Conservation (phyloP, 2,113 vertebrate genomes). For the Alosa alosa region DNA sequence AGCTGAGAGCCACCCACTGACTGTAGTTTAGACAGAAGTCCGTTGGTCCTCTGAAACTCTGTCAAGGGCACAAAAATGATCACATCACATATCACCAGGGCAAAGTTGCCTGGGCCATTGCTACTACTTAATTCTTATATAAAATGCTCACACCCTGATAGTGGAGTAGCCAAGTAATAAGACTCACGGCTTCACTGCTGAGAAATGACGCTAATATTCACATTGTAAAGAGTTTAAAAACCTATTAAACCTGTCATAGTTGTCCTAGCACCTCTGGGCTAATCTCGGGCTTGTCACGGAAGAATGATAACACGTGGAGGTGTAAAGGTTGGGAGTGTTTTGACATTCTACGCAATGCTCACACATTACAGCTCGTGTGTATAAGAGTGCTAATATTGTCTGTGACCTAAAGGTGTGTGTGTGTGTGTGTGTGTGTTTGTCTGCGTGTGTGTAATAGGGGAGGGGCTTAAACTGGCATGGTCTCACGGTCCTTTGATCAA, state of each 20-base stretch:
- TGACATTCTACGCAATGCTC: constrained; percentile 6
- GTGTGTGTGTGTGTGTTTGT: background rate
- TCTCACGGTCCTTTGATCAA: background rate
- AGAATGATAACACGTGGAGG: constrained; percentile 15
- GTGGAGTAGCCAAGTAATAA: constrained; percentile 9
- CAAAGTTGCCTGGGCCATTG: constrained; percentile 6
- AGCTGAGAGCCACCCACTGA: background rate
- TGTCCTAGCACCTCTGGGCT: constrained; percentile 44
- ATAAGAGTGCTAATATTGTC: background rate
- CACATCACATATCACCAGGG: background rate
- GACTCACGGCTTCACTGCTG: constrained; percentile 25
- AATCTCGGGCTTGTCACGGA: constrained; percentile 19
- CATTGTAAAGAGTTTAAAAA: constrained; percentile 50
- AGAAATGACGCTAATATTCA: constrained; percentile 58
- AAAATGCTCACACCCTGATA: background rate
- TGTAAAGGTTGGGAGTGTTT: background rate
- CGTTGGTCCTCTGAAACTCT: constrained; percentile 13
- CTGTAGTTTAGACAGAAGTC: background rate
- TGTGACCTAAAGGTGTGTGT: constrained; percentile 9
- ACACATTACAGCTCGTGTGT: background rate
- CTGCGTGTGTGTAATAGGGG: background rate
- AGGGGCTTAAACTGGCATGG: background rate
- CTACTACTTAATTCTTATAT: background rate
- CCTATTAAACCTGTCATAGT: constrained; percentile 42
- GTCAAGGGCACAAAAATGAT: background rate